Conservation (phyloP, 2,797 vertebrate genomes). For the Enteromius anoplus region DNA sequence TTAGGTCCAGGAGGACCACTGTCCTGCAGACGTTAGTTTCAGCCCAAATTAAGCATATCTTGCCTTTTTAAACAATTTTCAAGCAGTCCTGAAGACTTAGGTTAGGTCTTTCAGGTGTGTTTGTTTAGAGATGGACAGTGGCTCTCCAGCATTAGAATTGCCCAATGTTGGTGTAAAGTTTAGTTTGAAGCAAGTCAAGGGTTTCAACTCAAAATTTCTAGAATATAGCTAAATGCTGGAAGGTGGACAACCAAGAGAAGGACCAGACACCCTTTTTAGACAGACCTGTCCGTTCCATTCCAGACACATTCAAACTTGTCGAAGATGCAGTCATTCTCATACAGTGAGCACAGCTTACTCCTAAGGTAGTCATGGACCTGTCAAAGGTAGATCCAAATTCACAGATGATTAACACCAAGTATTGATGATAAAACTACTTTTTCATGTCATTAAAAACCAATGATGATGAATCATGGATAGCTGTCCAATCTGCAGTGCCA, state of each 20-base stretch:
- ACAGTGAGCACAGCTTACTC: conserved; percentile 96
- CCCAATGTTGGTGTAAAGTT: background rate
- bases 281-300: conserved; percentile 99
- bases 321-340: conserved; percentile 99
- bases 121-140: background rate
- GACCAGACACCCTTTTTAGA: background rate
- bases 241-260: background rate
- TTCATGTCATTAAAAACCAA: too few species aligned
- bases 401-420: background rate
- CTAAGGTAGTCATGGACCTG: conserved; percentile 98
- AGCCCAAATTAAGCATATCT: background rate
- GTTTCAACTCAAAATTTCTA: background rate
- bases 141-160: background rate
- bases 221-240: background rate
- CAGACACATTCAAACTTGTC: conserved; percentile 99
- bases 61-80: background rate
- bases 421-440: background rate
- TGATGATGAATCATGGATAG: background rate
- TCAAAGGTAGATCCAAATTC: conserved; percentile 37
- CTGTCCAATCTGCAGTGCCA: background rate
- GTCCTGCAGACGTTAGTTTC: background rate
- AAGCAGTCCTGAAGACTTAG: background rate
- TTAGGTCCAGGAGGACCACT: background rate
- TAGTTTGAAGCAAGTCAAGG: background rate
- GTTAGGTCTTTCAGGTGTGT: background rate